Percentiles rank a stretch among this genome's conserved stretches.
phyloP scores from a whole-genome alignment of 2,888 invertebrate genomes.

The Trichogramma evanescens region DNA sequence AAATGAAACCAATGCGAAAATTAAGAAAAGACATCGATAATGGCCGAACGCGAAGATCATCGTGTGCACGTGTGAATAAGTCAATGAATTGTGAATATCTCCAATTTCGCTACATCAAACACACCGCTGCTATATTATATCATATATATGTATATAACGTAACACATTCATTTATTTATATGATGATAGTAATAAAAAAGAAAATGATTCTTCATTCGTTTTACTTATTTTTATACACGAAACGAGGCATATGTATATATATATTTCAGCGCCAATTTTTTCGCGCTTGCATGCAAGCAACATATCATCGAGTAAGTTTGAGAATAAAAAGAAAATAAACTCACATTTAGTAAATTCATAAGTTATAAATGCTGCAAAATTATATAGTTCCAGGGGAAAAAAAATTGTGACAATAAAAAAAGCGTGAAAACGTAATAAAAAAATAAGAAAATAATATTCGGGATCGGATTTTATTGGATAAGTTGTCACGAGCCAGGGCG shows the following conservation, averaged over 20 bases:
- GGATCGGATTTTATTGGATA: not conserved
- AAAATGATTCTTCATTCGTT: too few species aligned
- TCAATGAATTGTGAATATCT: conserved; percentile 15
- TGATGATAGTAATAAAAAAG: too few species aligned
- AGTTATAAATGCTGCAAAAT: conserved; percentile 16
- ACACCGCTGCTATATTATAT: conserved; percentile 9
- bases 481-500: not conserved
- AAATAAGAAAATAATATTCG: not conserved
- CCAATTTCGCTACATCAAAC: conserved; percentile 13
- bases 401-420: conserved; percentile 23
- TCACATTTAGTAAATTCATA: conserved; percentile 16
- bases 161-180: too few species aligned
- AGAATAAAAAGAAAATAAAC: conserved; percentile 10
- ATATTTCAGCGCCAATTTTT: conserved; percentile 15
- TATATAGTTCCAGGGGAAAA: conserved; percentile 19
- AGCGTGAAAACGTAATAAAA: conserved; percentile 12
- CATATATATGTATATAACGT: too few species aligned
- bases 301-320: conserved; percentile 14
- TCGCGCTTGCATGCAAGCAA: conserved; percentile 22
- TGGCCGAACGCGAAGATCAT: conserved; percentile 8
- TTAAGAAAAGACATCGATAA: conserved; percentile 18
- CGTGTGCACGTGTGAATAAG: conserved; percentile 14
- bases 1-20: conserved; percentile 6
- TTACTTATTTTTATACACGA: not conserved
- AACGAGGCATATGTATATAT: not conserved